These are phyloP conservation scores for Amiota communis DNA, from an alignment of 2,888 invertebrate genomes.

Conservation along the genomic window DNA sequence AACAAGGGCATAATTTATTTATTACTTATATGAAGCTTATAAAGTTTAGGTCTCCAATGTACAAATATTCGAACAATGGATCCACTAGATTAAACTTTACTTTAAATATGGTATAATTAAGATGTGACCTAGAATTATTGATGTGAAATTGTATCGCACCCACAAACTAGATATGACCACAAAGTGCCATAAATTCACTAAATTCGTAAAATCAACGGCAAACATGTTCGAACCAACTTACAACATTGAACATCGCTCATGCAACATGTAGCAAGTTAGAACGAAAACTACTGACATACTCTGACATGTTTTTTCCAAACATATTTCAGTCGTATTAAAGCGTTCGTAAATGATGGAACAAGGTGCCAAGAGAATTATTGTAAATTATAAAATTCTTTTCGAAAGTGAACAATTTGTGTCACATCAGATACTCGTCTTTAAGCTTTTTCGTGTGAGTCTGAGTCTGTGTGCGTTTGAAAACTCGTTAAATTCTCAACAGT, in stretches of 20 bases:
- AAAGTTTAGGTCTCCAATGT: no score
- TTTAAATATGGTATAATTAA: no score
- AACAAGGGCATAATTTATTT: no score
- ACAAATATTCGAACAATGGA: no score
- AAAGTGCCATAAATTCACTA: no score
- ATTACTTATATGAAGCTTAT: no score
- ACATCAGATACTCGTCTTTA: slow-evolving; percentile 18
- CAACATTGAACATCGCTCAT: background rate
- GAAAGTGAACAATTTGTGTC: background rate
- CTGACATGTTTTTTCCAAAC: background rate
- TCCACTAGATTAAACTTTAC: no score
- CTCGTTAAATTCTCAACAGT: background rate
- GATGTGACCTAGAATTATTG: no score
- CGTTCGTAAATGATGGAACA: slow-evolving; percentile 59
- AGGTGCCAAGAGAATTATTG: background rate
- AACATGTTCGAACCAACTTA: slow-evolving; percentile 50
- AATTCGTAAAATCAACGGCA: slow-evolving; percentile 28
- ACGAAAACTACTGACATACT: background rate
- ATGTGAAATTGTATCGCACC: no score
- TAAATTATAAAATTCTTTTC: slow-evolving; percentile 3
- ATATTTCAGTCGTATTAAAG: slow-evolving; percentile 60
- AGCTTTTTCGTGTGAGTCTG: background rate
- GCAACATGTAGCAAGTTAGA: slow-evolving; percentile 32
- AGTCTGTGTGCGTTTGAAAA: background rate
- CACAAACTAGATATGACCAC: no score